These are phyloP conservation scores for Apostichopus parvimensis DNA, from an alignment of 35 echinoderm and acorn worm genomes.

Conservation along the genomic window DNA sequence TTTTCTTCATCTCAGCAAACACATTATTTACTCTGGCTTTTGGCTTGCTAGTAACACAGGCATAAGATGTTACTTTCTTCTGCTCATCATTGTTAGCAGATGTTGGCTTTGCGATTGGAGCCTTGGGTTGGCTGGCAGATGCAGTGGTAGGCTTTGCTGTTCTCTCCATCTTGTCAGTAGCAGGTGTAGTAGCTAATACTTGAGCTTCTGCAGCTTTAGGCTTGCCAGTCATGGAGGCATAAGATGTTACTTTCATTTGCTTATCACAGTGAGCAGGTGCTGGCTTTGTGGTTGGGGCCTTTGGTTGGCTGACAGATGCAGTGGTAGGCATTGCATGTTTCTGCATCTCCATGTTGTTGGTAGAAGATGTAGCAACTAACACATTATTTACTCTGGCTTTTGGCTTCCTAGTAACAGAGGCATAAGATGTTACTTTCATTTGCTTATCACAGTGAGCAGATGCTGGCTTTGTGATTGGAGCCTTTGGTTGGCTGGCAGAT, in stretches of 20 bases:
- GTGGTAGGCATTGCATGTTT: neutral
- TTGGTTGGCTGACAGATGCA: neutral
- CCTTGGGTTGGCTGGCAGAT: neutral
- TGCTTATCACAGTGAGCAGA: too few relatives aligned
- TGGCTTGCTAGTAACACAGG: neutral
- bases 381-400: neutral
- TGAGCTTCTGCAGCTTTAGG: neutral
- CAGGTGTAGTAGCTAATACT: neutral
- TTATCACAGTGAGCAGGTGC: neutral
- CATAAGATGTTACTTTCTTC: neutral
- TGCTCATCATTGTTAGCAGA: neutral
- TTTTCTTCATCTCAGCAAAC: neutral
- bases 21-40: neutral
- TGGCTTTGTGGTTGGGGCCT: neutral
- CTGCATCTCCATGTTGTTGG: neutral
- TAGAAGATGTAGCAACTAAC: neutral
- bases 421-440: too few relatives aligned
- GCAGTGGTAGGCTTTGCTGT: neutral
- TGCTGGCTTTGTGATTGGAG: neutral
- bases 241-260: neutral
- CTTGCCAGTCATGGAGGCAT: neutral
- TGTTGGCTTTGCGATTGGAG: neutral
- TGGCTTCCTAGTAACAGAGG: neutral
- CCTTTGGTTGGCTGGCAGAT: neutral
- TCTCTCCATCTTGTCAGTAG: neutral